Evolutionary conservation across 1,140 invertebrate genomes (phyloP).

Genomic region (Heliothis virescens): DNA sequence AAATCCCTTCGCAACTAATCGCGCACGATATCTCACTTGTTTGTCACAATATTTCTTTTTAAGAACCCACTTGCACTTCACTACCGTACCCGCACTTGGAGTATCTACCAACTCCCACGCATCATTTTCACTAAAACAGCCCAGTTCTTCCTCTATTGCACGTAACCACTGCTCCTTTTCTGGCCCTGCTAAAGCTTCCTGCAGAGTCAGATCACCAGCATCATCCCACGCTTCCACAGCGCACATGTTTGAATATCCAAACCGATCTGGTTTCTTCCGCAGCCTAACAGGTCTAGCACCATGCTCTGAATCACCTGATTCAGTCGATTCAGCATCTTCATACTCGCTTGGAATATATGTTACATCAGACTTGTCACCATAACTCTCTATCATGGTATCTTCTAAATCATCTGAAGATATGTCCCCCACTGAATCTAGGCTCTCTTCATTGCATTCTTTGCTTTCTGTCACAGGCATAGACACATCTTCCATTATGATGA

Average conservation of each 20-base stretch:
- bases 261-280: neutral
- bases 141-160: neutral
- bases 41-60: constrained; percentile 48
- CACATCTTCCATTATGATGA: too few species aligned
- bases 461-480: neutral
- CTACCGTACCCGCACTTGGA: constrained; percentile 54
- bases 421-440: constrained; percentile 19
- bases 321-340: too few species aligned
- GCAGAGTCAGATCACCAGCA: neutral
- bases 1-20: constrained; percentile 76
- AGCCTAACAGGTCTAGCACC: too few species aligned
- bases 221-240: neutral
- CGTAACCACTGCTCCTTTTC: neutral
- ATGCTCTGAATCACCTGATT: too few species aligned
- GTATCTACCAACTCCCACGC: constrained; percentile 10
- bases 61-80: too few species aligned
- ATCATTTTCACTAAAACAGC: neutral
- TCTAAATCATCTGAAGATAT: too few species aligned
- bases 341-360: too few species aligned
- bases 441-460: neutral
- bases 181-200: constrained; percentile 1
- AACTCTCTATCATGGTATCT: neutral
- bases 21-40: constrained; percentile 63
- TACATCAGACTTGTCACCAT: too few species aligned
- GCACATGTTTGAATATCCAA: neutral